A percentile compares a stretch with the other conserved stretches of the same genome.
These are phyloP conservation scores for Eretmodus cyanostictus DNA, from an alignment of 2,113 vertebrate genomes.

Conservation along the genomic window DNA sequence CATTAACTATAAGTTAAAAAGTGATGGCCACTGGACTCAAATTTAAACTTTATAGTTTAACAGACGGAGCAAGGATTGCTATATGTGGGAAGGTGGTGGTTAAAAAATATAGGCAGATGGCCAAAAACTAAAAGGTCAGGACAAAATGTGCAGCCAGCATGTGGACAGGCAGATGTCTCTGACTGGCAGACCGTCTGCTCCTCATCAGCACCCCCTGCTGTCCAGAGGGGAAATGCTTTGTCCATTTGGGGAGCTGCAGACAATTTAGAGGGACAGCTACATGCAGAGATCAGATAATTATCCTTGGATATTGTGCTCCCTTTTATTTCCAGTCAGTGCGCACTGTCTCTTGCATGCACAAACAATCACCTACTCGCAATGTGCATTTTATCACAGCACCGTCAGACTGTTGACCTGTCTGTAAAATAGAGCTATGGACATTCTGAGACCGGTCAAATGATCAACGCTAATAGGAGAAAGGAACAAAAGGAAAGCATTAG, in stretches of 20 bases:
- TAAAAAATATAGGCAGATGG: neutral
- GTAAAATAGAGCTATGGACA: conserved; percentile 3
- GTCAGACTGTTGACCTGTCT: conserved; percentile 8
- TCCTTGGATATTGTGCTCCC: neutral
- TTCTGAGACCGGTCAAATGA: conserved; percentile 4
- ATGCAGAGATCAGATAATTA: neutral
- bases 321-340: neutral
- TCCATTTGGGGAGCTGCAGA: neutral
- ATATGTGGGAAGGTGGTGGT: neutral
- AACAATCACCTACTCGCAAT: neutral
- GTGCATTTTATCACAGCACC: conserved; percentile 7
- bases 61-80: neutral
- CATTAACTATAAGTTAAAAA: neutral
- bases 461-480: conserved; percentile 20
- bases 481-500: neutral
- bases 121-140: conserved; percentile 36
- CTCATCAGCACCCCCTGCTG: conserved; percentile 24
- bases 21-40: neutral
- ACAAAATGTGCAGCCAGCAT: conserved; percentile 41
- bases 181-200: neutral
- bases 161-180: conserved; percentile 13
- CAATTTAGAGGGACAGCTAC: neutral
- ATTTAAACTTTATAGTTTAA: neutral
- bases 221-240: neutral
- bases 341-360: neutral